Evolutionary conservation across 2,113 vertebrate species (phyloP).

Genomic region (Trachemys scripta): DNA sequence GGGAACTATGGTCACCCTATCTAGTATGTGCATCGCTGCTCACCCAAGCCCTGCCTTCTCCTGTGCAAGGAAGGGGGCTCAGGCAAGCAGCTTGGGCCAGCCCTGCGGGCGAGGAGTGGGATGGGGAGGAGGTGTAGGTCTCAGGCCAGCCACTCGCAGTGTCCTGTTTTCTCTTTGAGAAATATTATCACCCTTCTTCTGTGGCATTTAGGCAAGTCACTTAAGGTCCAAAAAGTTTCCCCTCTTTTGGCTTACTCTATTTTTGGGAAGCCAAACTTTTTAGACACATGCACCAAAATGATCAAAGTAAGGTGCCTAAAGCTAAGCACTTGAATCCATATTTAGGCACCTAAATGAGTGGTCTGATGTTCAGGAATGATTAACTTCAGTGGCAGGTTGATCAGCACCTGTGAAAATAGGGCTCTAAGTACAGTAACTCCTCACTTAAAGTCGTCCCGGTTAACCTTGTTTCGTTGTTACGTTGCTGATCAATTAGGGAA

Average conservation of each 20-base stretch:
- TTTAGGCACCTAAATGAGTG: neutral
- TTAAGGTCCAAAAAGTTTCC: neutral
- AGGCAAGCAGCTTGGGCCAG: too few species aligned
- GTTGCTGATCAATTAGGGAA: too few species aligned
- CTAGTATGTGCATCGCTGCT: too few species aligned
- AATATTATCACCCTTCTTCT: neutral
- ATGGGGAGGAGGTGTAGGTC: too few species aligned
- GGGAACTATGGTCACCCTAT: too few species aligned
- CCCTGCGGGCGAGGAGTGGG: too few species aligned
- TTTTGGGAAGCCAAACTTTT: neutral
- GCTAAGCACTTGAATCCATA: fast-evolving
- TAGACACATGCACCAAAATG: fast-evolving
- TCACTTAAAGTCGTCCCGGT: too few species aligned
- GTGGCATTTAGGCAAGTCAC: neutral
- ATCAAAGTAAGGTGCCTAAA: fast-evolving
- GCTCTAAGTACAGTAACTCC: neutral
- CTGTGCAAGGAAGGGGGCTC: too few species aligned
- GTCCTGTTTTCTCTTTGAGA: too few species aligned
- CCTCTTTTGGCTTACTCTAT: neutral
- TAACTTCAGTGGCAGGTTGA: neutral
- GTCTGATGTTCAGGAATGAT: neutral
- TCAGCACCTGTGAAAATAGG: neutral
- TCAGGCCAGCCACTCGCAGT: too few species aligned
- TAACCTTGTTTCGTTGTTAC: too few species aligned
- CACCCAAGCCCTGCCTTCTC: too few species aligned